Percentiles rank a stretch among this genome's conserved stretches.
phyloP scores from a whole-genome alignment of 2,888 invertebrate genomes.

The Polia nebulosa region DNA sequence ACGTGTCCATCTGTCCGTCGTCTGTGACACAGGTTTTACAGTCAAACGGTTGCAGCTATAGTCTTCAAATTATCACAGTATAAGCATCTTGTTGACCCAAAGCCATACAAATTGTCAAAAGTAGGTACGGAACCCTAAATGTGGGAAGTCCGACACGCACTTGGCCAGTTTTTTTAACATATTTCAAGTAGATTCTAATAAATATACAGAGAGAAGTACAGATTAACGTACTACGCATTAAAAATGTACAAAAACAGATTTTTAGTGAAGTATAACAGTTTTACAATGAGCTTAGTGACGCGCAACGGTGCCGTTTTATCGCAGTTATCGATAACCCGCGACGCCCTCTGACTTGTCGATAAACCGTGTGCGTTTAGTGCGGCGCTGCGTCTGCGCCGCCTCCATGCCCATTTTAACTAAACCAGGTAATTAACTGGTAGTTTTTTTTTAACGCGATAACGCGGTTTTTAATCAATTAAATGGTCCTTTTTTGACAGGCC shows the following conservation, averaged over 20 bases:
- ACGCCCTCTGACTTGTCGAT: conserved; percentile 79
- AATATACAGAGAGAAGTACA: not conserved
- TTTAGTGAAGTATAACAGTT: conserved; percentile 55
- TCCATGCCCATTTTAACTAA: conserved; percentile 64
- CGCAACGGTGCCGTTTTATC: conserved; percentile 75
- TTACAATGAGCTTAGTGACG: conserved; percentile 78
- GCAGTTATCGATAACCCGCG: conserved; percentile 80
- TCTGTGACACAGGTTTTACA: too few relatives aligned
- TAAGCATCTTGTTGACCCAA: too few relatives aligned
- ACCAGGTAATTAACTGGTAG: conserved; percentile 69
- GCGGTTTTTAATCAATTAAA: conserved; percentile 39
- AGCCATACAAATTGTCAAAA: too few relatives aligned
- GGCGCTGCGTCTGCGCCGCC: conserved; percentile 68
- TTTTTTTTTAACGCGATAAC: conserved; percentile 51
- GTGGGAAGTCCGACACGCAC: too few relatives aligned
- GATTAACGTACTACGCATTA: conserved; percentile 39
- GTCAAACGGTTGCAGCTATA: too few relatives aligned
- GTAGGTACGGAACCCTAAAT: too few relatives aligned
- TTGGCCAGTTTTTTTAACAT: not conserved
- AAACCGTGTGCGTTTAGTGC: conserved; percentile 73
- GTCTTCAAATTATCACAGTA: too few relatives aligned
- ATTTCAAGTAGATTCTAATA: conserved; percentile 1
- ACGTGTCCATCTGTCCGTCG: too few relatives aligned
- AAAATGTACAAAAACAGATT: conserved; percentile 47
- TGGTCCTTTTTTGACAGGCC: conserved; percentile 23